Evolutionary conservation across 2,113 vertebrate species (phyloP).

Genomic region (Taurulus bubalis): DNA sequence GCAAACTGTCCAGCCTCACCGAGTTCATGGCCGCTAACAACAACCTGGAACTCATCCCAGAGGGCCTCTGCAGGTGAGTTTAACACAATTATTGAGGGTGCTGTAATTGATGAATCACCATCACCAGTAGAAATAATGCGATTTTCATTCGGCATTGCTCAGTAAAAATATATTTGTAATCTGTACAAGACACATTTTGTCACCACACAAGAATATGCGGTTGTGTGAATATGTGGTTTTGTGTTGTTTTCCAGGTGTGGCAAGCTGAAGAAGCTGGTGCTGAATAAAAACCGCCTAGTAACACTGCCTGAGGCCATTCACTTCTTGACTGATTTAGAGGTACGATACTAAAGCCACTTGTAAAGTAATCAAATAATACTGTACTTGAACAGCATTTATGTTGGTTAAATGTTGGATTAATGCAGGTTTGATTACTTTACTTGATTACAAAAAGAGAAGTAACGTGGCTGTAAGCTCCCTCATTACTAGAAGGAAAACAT

Average conservation of each 20-base stretch:
- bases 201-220: not conserved
- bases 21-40: conserved; percentile 99
- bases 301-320: conserved; percentile 95
- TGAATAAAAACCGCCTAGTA: conserved; percentile 97
- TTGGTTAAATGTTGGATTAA: not conserved
- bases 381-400: not conserved
- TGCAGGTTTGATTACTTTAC: not conserved
- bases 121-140: not conserved
- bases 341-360: conserved; percentile 45
- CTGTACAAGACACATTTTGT: not conserved
- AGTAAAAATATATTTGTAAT: not conserved
- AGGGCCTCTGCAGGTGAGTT: conserved; percentile 94
- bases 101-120: not conserved
- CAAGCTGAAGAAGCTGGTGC: conserved; percentile 93
- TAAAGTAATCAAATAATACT: not conserved
- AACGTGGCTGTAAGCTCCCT: not conserved
- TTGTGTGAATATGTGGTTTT: conserved; percentile 5
- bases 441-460: not conserved
- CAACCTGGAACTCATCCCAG: conserved; percentile 96
- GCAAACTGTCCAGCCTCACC: conserved; percentile 90
- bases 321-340: conserved; percentile 93
- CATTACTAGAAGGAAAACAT: not conserved
- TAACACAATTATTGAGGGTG: not conserved
- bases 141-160: not conserved
- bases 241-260: conserved; percentile 85